phyloP scores from a whole-genome alignment of 2,113 vertebrate species.

The Petroica traversi region DNA sequence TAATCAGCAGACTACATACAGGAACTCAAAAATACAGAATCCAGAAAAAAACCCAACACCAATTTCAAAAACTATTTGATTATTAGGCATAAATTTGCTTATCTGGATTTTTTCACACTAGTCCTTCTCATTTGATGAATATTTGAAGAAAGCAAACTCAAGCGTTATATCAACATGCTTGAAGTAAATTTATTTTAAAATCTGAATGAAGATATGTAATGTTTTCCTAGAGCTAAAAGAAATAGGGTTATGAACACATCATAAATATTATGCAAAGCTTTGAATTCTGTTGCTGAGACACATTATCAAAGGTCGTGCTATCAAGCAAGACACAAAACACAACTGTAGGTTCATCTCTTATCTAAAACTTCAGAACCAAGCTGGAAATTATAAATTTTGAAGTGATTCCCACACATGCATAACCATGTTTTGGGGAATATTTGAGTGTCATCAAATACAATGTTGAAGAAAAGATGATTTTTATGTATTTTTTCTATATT shows the following conservation, averaged over 20 bases:
- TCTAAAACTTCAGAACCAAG: neutral
- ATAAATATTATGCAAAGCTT: conserved; percentile 38
- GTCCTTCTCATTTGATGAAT: neutral
- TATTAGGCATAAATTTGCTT: conserved; percentile 33
- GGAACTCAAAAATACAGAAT: neutral
- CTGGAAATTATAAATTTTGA: neutral
- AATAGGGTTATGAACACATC: conserved; percentile 30
- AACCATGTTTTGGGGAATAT: neutral
- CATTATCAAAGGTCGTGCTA: neutral
- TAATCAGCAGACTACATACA: conserved; percentile 20
- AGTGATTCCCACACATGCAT: neutral
- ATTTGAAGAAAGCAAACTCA: conserved; percentile 34
- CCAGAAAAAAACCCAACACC: neutral
- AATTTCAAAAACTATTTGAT: conserved; percentile 5
- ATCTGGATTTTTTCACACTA: conserved; percentile 24
- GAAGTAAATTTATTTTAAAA: conserved; percentile 48
- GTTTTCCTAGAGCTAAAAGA: conserved; percentile 12
- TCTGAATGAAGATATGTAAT: conserved; percentile 1
- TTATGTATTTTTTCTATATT: neutral
- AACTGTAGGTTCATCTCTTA: neutral
- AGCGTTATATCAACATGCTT: conserved; percentile 15
- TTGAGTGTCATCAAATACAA: neutral
- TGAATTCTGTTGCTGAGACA: conserved; percentile 2
- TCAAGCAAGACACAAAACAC: neutral
- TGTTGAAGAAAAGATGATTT: neutral